Conservation (phyloP, 64 coral and sea anemone species). For the Hydrozoanthus tunicans region DNA sequence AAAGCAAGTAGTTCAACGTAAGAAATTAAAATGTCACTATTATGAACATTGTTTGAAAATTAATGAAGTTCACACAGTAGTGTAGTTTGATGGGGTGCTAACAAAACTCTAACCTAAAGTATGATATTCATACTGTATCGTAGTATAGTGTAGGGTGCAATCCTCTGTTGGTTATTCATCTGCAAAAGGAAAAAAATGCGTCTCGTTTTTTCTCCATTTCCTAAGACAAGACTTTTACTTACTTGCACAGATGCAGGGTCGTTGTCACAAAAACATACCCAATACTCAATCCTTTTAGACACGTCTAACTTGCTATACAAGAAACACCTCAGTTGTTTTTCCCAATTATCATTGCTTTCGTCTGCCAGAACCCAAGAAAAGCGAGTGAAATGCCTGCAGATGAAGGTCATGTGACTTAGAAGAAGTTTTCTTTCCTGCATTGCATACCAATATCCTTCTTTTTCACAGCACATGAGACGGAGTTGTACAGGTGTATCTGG, state of each 20-base stretch:
- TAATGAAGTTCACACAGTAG: too few species aligned
- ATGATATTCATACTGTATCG: too few species aligned
- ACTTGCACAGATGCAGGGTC: background rate
- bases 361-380: background rate
- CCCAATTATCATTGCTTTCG: background rate
- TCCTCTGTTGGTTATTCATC: too few species aligned
- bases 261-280: background rate
- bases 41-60: too few species aligned
- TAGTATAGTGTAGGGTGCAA: too few species aligned
- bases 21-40: too few species aligned
- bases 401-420: background rate
- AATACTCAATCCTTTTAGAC: background rate
- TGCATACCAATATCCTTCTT: background rate
- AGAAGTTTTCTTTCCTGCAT: background rate
- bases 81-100: too few species aligned
- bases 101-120: too few species aligned
- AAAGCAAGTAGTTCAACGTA: too few species aligned
- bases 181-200: too few species aligned
- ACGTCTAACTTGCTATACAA: background rate
- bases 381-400: background rate
- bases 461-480: background rate
- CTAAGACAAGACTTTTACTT: background rate
- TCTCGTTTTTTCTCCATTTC: too few species aligned
- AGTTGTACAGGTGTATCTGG: background rate
- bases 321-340: background rate